A percentile compares a stretch with the other conserved stretches of the same genome.
phyloP scores from a whole-genome alignment of 2,797 vertebrate genomes.

The Premnoplex brunnescens region DNA sequence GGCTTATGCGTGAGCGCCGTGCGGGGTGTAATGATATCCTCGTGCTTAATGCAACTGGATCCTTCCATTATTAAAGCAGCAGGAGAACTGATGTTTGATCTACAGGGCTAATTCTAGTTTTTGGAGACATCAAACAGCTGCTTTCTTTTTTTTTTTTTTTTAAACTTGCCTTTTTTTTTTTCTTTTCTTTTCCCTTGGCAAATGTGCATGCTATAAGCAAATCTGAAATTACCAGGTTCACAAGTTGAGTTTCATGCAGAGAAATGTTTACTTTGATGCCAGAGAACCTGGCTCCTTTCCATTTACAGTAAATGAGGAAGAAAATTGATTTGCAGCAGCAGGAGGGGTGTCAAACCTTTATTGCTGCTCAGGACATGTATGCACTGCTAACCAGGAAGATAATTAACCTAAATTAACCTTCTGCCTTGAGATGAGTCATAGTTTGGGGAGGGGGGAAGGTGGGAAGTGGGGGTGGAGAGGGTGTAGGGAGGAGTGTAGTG shows the following conservation, averaged over 20 bases:
- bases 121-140: conserved; percentile 70
- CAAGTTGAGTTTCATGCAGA: conserved; percentile 72
- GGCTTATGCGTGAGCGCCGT: background rate
- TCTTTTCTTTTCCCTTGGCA: conserved; percentile 4
- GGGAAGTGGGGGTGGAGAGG: conserved; percentile 48
- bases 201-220: conserved; percentile 44
- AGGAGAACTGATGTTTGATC: conserved; percentile 51
- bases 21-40: conserved; percentile 33
- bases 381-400: conserved; percentile 72
- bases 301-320: conserved; percentile 72
- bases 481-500: conserved; percentile 43
- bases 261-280: conserved; percentile 72
- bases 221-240: conserved; percentile 74
- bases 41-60: conserved; percentile 36
- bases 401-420: conserved; percentile 78
- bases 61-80: conserved; percentile 59
- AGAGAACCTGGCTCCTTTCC: conserved; percentile 63
- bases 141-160: background rate
- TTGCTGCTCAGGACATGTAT: conserved; percentile 69
- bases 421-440: conserved; percentile 69
- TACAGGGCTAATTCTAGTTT: conserved; percentile 59
- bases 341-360: conserved; percentile 69
- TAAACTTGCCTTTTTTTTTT: no score
- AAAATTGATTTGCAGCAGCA: conserved; percentile 73
- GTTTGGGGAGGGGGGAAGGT: conserved; percentile 31